These are phyloP conservation scores for Arbacia lixula DNA, from an alignment of 53 echinoderm and acorn worm species.

Conservation along the genomic window DNA sequence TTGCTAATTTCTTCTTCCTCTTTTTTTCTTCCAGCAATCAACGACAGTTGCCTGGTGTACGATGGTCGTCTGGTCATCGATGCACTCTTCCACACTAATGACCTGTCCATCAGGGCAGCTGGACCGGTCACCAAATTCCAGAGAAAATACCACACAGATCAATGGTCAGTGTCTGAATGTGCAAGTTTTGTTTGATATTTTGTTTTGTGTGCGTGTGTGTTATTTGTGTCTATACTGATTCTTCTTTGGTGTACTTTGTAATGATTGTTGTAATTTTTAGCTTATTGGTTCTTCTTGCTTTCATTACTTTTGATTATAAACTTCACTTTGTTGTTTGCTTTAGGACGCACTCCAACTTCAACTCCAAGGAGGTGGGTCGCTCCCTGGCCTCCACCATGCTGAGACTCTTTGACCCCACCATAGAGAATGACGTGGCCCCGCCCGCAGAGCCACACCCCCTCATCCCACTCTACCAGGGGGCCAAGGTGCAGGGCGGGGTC, in stretches of 20 bases:
- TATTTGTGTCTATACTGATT: too few species aligned
- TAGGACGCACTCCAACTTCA: conserved; percentile 96
- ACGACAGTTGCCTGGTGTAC: conserved; percentile 97
- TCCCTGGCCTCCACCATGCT: conserved; percentile 94
- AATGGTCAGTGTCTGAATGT: conserved; percentile 75
- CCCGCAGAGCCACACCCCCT: conserved; percentile 80
- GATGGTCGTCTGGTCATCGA: conserved; percentile 96
- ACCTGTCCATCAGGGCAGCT: conserved; percentile 93
- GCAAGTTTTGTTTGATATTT: background rate
- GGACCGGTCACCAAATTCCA: conserved; percentile 97
- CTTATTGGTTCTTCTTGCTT: too few species aligned
- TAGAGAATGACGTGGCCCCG: conserved; percentile 83
- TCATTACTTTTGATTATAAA: too few species aligned
- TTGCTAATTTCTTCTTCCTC: too few species aligned
- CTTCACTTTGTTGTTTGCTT: background rate
- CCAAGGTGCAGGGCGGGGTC: conserved; percentile 81
- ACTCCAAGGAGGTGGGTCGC: conserved; percentile 89
- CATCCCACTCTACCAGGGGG: conserved; percentile 82
- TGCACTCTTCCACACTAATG: conserved; percentile 97
- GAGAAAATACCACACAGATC: conserved; percentile 94
- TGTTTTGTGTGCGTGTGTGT: too few species aligned
- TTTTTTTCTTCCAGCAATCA: conserved; percentile 64
- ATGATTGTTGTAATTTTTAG: too few species aligned
- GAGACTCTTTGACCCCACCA: conserved; percentile 93
- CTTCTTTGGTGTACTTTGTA: too few species aligned